These are phyloP conservation scores for Barypeithes pellucidus DNA, from an alignment of 2,888 invertebrate species.

Conservation along the genomic window DNA sequence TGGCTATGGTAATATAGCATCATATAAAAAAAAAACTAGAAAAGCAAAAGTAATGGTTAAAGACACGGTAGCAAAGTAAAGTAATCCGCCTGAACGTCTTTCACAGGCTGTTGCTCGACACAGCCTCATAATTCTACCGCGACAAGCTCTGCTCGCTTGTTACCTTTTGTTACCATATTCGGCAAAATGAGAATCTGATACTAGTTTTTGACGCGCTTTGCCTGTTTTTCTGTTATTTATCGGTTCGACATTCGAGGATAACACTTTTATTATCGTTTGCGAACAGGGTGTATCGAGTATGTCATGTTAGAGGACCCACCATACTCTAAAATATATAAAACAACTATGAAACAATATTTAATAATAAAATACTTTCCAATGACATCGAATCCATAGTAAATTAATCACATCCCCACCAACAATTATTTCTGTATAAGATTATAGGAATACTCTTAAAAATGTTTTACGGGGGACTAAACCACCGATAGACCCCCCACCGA, in stretches of 20 bases:
- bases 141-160: constrained; percentile 15
- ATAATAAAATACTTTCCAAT: no score
- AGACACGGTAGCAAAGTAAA: constrained; percentile 24
- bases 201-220: constrained; percentile 30
- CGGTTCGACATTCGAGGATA: background rate
- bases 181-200: constrained; percentile 24
- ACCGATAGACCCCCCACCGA: no score
- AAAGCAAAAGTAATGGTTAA: constrained; percentile 14
- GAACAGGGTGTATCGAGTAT: no score
- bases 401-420: no score
- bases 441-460: no score
- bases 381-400: no score
- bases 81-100: constrained; percentile 30
- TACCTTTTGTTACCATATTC: constrained; percentile 37
- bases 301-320: no score
- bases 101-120: constrained; percentile 31
- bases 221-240: constrained; percentile 23
- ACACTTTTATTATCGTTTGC: background rate
- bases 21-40: background rate
- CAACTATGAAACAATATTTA: no score
- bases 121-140: constrained; percentile 36
- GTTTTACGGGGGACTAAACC: no score
- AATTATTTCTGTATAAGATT: no score
- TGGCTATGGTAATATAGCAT: no score
- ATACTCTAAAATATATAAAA: no score